A percentile compares a stretch with the other conserved stretches of the same genome.
These are phyloP conservation scores for Empidonax traillii DNA, from an alignment of 2,113 vertebrate species.

Conservation along the genomic window DNA sequence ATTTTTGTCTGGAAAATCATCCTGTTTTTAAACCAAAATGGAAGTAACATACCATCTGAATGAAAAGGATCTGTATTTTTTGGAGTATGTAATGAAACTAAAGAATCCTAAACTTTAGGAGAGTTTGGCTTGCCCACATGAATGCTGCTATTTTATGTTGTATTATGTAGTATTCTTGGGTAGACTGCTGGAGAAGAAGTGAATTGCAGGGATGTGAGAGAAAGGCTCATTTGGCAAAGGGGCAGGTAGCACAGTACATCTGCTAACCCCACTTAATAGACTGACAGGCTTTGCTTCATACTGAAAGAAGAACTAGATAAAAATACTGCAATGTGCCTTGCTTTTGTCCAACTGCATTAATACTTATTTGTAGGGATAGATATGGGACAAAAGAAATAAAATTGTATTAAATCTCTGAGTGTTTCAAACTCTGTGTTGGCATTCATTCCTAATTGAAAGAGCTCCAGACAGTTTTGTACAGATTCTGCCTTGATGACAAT, in stretches of 20 bases:
- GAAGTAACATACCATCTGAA: background rate
- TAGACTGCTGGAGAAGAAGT: background rate
- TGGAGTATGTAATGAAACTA: background rate
- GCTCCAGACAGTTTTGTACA: conserved; percentile 26
- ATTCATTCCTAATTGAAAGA: conserved; percentile 25
- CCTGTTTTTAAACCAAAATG: conserved; percentile 15
- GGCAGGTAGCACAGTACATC: background rate
- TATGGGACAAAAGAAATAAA: conserved; percentile 7
- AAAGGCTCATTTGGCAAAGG: background rate
- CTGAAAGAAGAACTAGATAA: background rate
- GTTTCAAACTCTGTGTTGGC: conserved; percentile 15
- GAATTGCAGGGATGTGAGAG: background rate
- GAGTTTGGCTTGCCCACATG: background rate
- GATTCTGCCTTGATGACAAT: conserved; percentile 31
- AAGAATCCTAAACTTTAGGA: background rate
- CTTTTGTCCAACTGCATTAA: conserved; percentile 8
- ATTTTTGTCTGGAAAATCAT: conserved; percentile 25
- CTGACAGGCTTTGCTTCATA: background rate
- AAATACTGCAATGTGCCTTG: background rate
- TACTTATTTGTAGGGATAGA: background rate
- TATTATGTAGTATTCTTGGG: background rate
- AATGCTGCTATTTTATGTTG: background rate
- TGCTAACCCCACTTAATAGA: background rate
- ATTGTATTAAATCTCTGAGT: background rate
- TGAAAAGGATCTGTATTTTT: conserved; percentile 5